These are phyloP conservation scores for Philopedon plagiatum DNA, from an alignment of 2,888 invertebrate genomes.

Conservation along the genomic window DNA sequence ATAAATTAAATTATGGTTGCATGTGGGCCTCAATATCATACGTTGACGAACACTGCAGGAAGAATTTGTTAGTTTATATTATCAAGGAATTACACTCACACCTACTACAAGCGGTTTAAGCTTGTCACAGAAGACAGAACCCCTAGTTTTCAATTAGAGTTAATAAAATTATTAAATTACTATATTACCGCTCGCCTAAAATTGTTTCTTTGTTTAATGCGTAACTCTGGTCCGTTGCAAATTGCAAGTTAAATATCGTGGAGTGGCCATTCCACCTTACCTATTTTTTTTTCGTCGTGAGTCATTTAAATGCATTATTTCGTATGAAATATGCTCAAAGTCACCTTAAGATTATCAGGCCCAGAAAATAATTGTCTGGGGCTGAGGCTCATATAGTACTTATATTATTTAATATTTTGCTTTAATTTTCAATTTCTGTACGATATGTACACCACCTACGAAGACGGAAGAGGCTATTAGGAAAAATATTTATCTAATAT, in stretches of 20 bases:
- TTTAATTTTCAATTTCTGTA: too few species aligned
- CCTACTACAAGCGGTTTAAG: constrained; percentile 24
- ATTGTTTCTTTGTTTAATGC: constrained; percentile 28
- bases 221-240: constrained; percentile 21
- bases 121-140: constrained; percentile 9
- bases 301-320: too few species aligned
- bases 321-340: too few species aligned
- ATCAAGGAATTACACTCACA: constrained; percentile 31
- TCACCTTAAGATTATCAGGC: too few species aligned
- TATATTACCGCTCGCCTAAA: constrained; percentile 9
- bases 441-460: too few species aligned
- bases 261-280: too few species aligned
- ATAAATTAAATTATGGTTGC: not conserved
- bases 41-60: constrained; percentile 3
- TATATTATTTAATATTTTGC: too few species aligned
- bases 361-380: too few species aligned
- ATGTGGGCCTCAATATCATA: constrained; percentile 7
- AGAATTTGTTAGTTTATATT: constrained; percentile 32
- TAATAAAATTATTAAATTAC: constrained; percentile 28
- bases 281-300: too few species aligned
- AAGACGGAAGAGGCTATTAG: too few species aligned
- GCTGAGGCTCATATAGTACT: too few species aligned
- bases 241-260: constrained; percentile 9
- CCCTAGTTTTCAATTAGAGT: constrained; percentile 31
- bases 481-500: too few species aligned